Evolutionary conservation across 1,140 invertebrate genomes (phyloP), one percentile per base, ranked within the genome.

Genomic region (Papilio dardanus): DNA sequence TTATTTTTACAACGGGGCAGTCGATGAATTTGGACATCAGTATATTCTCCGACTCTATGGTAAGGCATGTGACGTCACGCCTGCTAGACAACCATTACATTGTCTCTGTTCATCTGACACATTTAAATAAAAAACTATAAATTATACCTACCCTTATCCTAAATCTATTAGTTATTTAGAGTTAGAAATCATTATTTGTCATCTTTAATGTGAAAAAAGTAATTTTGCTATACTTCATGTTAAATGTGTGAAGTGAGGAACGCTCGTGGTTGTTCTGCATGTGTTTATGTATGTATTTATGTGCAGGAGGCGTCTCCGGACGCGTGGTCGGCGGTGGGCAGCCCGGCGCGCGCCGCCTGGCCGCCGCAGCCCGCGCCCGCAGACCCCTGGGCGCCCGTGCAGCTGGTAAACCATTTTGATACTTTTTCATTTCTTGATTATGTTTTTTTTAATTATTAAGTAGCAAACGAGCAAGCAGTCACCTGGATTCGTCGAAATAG

Each of bases 341-440:
- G 87, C 67, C 89, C 90, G 1, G 85, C 85, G 54, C 80, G 81
- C 0, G 88, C 87, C 80, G 87, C 87, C 28, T 91, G 89, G 90
- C 74, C 81, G 35, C 76, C 85, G 21, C 28, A 74, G 10, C 42
- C 76, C 24, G 31, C 83, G 12, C 83, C 78, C 14, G 62, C 84
- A 5, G 83, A 87, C 77, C 85, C 86, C 71, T 86, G 88, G 87
- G 89, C 88, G 28, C 88, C 92, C 2, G 81, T 87, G 14, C 78
- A 84, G 33, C 86, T 87, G 79, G 89, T 89, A 76, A 42, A n/a
- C n/a, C n/a, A n/a, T n/a, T n/a, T n/a, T n/a, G n/a, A n/a, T n/a
- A n/a, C n/a, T n/a, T n/a, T n/a, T n/a, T n/a, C n/a, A n/a, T n/a
- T n/a, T n/a, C n/a, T n/a, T n/a, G n/a, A n/a, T n/a, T n/a, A n/a